Evolutionary conservation across 2,888 invertebrate genomes (phyloP).

Genomic region (Leptura quadrifasciata): DNA sequence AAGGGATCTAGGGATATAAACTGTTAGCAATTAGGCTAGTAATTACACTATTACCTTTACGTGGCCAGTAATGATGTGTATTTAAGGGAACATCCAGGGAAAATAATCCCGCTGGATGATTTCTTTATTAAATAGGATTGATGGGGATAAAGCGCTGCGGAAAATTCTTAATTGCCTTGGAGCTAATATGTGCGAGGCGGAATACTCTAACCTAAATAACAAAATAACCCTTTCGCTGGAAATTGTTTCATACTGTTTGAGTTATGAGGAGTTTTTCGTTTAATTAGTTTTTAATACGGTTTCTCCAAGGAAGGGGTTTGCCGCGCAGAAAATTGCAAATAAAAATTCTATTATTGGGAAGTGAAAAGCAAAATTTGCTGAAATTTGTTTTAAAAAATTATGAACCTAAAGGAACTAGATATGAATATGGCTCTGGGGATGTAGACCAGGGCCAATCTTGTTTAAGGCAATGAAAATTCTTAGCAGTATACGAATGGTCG

Average conservation of each 20-base stretch:
- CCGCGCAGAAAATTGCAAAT: neutral
- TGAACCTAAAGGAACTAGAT: too few species aligned
- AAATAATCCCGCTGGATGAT: conserved; percentile 36
- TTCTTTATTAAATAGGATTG: conserved; percentile 38
- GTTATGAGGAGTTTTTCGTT: neutral
- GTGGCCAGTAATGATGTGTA: conserved; percentile 50
- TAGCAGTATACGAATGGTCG: too few species aligned
- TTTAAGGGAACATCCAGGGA: conserved; percentile 37
- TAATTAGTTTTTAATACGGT: neutral
- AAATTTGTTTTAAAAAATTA: neutral
- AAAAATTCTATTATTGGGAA: neutral
- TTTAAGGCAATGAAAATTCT: too few species aligned
- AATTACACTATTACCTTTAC: conserved; percentile 60
- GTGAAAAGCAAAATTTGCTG: neutral
- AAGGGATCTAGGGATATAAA: conserved; percentile 48
- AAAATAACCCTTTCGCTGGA: conserved; percentile 9
- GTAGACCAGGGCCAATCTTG: too few species aligned
- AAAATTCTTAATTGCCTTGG: conserved; percentile 23
- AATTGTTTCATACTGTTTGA: conserved; percentile 7
- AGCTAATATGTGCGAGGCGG: conserved; percentile 5
- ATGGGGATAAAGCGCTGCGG: conserved; percentile 30
- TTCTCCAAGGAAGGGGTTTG: neutral
- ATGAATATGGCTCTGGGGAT: too few species aligned
- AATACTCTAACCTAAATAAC: conserved; percentile 3
- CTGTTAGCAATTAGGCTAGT: conserved; percentile 59